Conservation (phyloP, 2,888 invertebrate species). For the Theretra japonica region DNA sequence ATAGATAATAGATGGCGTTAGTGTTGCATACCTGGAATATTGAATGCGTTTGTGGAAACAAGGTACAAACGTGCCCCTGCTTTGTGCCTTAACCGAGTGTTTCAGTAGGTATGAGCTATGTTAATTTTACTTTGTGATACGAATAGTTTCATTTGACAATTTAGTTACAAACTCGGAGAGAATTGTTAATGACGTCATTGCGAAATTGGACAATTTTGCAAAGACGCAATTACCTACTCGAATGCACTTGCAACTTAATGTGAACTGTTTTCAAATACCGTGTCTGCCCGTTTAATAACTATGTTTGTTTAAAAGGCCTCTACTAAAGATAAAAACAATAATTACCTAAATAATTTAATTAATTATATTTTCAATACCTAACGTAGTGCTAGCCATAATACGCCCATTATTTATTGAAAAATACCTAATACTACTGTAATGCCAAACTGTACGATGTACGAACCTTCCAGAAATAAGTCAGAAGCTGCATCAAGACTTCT, state of each 20-base stretch:
- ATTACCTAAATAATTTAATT: no score
- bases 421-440: no score
- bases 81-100: neutral
- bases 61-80: neutral
- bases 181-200: neutral
- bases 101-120: neutral
- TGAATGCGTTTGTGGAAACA: neutral
- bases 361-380: neutral
- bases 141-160: neutral
- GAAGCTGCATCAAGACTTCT: no score
- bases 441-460: no score
- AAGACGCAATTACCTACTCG: no score
- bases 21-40: neutral
- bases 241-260: no score
- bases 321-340: no score
- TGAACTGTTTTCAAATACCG: neutral
- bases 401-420: no score
- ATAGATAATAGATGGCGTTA: constrained; percentile 11
- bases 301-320: no score
- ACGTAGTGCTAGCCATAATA: neutral
- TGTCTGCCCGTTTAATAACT: no score
- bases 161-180: neutral
- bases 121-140: neutral
- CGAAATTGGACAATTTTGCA: neutral
- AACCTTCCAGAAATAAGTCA: no score